These are phyloP conservation scores for Turritopsis dohrnii DNA, from an alignment of 30 jellyfish, hydroid and myxozoan species.

Conservation along the genomic window DNA sequence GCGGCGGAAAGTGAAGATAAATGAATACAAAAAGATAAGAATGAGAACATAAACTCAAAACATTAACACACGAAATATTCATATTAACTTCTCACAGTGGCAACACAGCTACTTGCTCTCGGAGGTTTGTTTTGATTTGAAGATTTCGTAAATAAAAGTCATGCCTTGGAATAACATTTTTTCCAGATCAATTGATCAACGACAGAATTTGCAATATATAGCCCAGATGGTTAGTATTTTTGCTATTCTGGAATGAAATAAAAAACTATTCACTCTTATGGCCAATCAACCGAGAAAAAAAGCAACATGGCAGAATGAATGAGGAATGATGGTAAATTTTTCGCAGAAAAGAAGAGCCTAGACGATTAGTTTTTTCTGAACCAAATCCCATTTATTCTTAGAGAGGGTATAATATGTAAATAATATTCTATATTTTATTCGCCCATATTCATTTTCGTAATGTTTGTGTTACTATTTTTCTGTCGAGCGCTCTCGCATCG, in stretches of 20 bases:
- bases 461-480: too few species aligned
- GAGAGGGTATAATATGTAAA: neutral
- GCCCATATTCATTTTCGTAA: too few species aligned
- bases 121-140: conserved; percentile 5
- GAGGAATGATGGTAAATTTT: neutral
- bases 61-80: neutral
- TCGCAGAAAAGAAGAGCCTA: neutral
- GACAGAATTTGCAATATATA: neutral
- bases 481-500: too few species aligned
- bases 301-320: conserved; percentile 15
- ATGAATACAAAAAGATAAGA: neutral
- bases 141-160: neutral
- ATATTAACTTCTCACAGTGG: neutral
- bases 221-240: neutral
- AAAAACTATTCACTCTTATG: conserved; percentile 4
- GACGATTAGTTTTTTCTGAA: neutral
- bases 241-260: neutral
- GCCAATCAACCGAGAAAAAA: conserved; percentile 3
- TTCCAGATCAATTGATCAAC: neutral
- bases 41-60: conserved; percentile 3
- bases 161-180: neutral
- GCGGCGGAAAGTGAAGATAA: neutral
- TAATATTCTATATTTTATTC: neutral
- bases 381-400: neutral
- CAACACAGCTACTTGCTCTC: neutral